Evolutionary conservation across 2,888 invertebrate species (phyloP).

Genomic region (Eledona agricola): DNA sequence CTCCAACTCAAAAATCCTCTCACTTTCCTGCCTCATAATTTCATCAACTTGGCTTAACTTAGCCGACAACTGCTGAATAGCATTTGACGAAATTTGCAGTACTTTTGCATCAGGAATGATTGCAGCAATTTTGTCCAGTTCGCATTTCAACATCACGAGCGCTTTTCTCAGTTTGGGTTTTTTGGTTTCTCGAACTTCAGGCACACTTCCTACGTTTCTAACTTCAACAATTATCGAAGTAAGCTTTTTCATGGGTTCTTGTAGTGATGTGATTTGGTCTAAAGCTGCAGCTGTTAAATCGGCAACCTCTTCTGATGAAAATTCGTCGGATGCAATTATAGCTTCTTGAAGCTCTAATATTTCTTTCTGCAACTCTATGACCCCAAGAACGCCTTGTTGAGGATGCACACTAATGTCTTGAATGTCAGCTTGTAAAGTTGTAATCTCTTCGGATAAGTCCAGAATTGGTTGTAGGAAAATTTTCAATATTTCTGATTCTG

Average conservation of each 20-base stretch:
- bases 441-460: slow-evolving; percentile 19
- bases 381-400: slow-evolving; percentile 41
- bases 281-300: slow-evolving; percentile 14
- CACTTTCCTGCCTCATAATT: slow-evolving; percentile 1
- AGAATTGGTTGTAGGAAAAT: slow-evolving; percentile 10
- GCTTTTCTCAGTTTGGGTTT: slow-evolving; percentile 38
- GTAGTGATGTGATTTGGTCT: slow-evolving; percentile 38
- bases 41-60: slow-evolving; percentile 28
- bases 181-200: slow-evolving; percentile 16
- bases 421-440: slow-evolving; percentile 8
- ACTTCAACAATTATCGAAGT: slow-evolving; percentile 32
- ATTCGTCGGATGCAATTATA: slow-evolving; percentile 12
- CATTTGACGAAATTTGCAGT: slow-evolving; percentile 20
- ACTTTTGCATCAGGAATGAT: slow-evolving; percentile 29
- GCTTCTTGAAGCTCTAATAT: slow-evolving; percentile 19
- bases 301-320: slow-evolving; percentile 11
- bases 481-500: slow-evolving; percentile 16
- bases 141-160: slow-evolving; percentile 34
- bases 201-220: slow-evolving; percentile 4
- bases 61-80: slow-evolving; percentile 32
- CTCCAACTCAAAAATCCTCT: no score
- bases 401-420: slow-evolving; percentile 1
- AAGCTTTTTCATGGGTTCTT: slow-evolving; percentile 32
- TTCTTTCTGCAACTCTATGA: slow-evolving; percentile 38
- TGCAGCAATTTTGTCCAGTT: slow-evolving; percentile 25